Evolutionary conservation across 2,113 vertebrate genomes (phyloP), one percentile per base, ranked within the genome.

Genomic region (Trogon surrucura): DNA sequence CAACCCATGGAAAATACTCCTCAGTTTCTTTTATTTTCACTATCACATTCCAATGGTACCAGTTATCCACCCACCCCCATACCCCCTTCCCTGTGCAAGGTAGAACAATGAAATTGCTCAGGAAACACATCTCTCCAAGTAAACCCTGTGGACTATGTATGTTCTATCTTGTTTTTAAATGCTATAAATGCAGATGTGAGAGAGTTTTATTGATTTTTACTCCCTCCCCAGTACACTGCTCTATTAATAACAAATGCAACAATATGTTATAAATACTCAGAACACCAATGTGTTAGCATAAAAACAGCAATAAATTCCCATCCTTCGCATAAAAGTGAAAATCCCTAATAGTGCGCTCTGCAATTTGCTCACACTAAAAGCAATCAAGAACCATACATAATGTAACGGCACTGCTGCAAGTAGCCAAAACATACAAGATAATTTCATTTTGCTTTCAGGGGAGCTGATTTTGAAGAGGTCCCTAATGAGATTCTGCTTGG

Each of bases 201-300:
- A 70, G 70, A 32, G 58, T 67, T 94, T 95, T 91, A 94, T 94
- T 9, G 72, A 93, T 96, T 93, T 65, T 93, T 90, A 71, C 69
- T 91, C 67, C 45, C 69, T 95, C 32, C 65, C 48, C 26, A 71
- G 75, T 58, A 94, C 48, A 29, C 75, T 81, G 19, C 38, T 83
- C 85, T 71, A 84, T 92, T 96, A 95, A 95, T 96, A 96, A 95
- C 85, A 88, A 97, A 88, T 71, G 75, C 83, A 96, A 88, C 82
- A 86, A 85, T 93, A 88, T 88, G 85, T 91, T 94, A 69, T 89
- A 92, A 92, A 90, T 94, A 82, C 86, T 87, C 80, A 77, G 66
- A 94, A 92, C 80, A 82, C 62, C 88, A 72, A 85, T 73, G 70
- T 22, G 72, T 91, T 94, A 82, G 70, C 94, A 89, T 80, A 95